Percentiles rank a stretch among this genome's conserved stretches.
These are phyloP conservation scores for Leptonema lineaticorne DNA, from an alignment of 1,140 invertebrate species.

Conservation along the genomic window DNA sequence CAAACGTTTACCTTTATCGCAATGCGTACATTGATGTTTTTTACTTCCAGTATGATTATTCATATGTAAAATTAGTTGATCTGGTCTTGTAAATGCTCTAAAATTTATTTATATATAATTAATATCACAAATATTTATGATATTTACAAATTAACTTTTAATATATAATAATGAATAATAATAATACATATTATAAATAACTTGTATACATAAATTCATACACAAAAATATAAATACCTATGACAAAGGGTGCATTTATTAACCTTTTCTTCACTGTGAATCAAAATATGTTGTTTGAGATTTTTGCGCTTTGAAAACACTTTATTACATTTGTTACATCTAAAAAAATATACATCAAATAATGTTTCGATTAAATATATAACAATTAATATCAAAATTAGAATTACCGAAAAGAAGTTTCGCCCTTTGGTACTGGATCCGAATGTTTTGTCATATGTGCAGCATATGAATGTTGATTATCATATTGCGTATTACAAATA, in stretches of 20 bases:
- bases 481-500: constrained; percentile 24
- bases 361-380: neutral
- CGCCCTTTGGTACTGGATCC: constrained; percentile 36
- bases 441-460: constrained; percentile 40
- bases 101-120: neutral
- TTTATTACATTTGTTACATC: constrained; percentile 40
- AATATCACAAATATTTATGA: too few relatives aligned
- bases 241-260: constrained; percentile 37
- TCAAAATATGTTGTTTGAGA: constrained; percentile 40
- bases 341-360: neutral
- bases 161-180: too few relatives aligned
- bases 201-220: neutral
- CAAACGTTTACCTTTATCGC: constrained; percentile 39
- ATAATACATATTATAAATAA: too few relatives aligned
- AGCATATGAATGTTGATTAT: constrained; percentile 39
- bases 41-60: constrained; percentile 35
- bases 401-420: constrained; percentile 25
- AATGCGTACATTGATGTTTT: constrained; percentile 35
- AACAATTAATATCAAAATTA: neutral
- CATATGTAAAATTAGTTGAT: constrained; percentile 37
- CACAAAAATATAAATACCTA: constrained; percentile 32
- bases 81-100: constrained; percentile 33
- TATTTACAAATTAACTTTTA: too few relatives aligned
- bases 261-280: constrained; percentile 42
- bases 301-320: constrained; percentile 39